Evolutionary conservation across 2,113 vertebrate genomes (phyloP).

Genomic region (Cyanoramphus novaezelandiae): DNA sequence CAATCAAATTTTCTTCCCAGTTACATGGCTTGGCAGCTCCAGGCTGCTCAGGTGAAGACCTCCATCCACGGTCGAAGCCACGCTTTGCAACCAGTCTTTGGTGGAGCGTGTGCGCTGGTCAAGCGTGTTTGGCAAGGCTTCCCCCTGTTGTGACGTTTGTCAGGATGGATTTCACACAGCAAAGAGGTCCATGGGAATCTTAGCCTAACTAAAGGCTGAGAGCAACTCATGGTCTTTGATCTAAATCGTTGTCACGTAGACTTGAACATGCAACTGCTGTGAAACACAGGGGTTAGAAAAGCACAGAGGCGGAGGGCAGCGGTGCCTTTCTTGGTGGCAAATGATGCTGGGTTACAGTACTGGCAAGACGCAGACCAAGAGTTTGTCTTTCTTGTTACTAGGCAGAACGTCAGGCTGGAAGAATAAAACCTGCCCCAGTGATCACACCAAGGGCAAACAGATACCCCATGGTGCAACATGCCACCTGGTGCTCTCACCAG

Average conservation of each 20-base stretch:
- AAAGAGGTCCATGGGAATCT: not conserved
- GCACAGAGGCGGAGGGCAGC: not conserved
- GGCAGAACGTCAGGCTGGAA: not conserved
- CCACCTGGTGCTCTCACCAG: rapidly evolving
- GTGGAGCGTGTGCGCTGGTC: not conserved
- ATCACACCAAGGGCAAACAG: not conserved
- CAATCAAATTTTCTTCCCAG: not conserved
- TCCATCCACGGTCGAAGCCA: not conserved
- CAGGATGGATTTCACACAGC: not conserved
- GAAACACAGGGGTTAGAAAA: not conserved
- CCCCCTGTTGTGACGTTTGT: not conserved
- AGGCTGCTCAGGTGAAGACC: not conserved
- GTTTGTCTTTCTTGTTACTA: not conserved
- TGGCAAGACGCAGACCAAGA: not conserved
- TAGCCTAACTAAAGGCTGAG: not conserved
- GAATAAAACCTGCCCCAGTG: not conserved
- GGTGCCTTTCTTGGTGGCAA: not conserved
- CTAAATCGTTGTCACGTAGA: rapidly evolving
- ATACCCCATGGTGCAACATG: rapidly evolving
- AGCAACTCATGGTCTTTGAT: not conserved
- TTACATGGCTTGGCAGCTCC: rapidly evolving
- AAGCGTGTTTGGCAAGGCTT: not conserved
- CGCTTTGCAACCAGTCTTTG: not conserved
- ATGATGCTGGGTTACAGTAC: not conserved
- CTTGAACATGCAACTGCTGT: rapidly evolving